Evolutionary conservation across 2,113 vertebrate genomes (phyloP), one percentile per base, ranked within the genome.

Genomic region (Chelonoidis abingdonii): DNA sequence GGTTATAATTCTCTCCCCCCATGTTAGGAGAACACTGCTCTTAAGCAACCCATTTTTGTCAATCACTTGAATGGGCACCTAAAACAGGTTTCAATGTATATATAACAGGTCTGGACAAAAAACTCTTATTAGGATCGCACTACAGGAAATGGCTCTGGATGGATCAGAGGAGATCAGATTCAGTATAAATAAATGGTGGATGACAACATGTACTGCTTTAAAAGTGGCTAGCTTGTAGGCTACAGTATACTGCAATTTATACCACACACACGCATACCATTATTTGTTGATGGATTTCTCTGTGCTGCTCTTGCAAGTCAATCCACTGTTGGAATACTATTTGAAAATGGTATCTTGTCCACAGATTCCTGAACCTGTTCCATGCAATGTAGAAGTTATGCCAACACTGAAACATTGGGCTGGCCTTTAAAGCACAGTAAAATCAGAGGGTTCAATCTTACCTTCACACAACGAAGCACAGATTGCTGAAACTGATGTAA

Each of bases 141-240:
- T 49, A 56, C 10, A 80, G 47, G 21, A 93, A 82, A 50, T 1
- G 31, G 56, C 52, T 49, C 38, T 47, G 25, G 84, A 56, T 0
- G 85, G 14, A 19, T 83, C 41, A 80, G 27, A 47, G 41, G 27
- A 47, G 41, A 76, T 21, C 65, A 96, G 65, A 83, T 72, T 22
- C 69, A 93, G 92, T 88, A 80, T 4, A 69, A 84, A 91, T 49
- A 1, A 89, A 83, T 85, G 81, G 57, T 79, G 79, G 89, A 95
- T 10, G 75, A 3, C 5, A 87, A 86, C 5, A 5, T 13, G 35
- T 56, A 57, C 2, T 8, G 2, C n/a, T 72, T 57, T 59, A 44
- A 19, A 5, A 41, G 59, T 62, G 50, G 35, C 52, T 16, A 53
- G 12, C 9, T 72, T 72, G 19, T 72, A 72, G n/a, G n/a, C 16